Evolutionary conservation across 2,888 invertebrate species (phyloP).

Genomic region (Parelbella ahira): DNA sequence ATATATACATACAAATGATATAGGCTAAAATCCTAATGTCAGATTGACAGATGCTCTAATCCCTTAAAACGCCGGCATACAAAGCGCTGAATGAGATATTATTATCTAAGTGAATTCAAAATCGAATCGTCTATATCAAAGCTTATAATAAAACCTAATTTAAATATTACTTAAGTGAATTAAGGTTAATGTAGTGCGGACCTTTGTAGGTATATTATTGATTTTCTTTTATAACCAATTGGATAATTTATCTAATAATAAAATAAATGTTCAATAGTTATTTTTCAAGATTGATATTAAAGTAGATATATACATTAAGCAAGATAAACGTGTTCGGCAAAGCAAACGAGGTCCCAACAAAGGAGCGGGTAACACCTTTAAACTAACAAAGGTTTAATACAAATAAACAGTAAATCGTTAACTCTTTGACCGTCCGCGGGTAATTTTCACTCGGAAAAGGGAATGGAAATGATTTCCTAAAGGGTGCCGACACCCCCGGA

Average conservation of each 20-base stretch:
- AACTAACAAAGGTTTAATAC: constrained; percentile 77
- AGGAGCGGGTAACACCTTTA: constrained; percentile 76
- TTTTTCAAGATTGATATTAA: too few relatives aligned
- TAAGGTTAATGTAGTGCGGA: too few relatives aligned
- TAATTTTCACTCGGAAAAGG: constrained; percentile 77
- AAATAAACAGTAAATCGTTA: constrained; percentile 78
- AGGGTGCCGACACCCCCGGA: constrained; percentile 52
- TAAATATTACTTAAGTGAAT: too few relatives aligned
- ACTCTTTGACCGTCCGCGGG: constrained; percentile 78
- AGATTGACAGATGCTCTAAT: constrained; percentile 32
- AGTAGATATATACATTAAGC: too few relatives aligned
- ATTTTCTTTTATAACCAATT: too few relatives aligned
- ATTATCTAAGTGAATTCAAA: constrained; percentile 6
- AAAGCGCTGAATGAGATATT: constrained; percentile 1
- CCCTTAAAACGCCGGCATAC: constrained; percentile 20
- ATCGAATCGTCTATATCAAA: constrained; percentile 13
- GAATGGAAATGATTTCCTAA: constrained; percentile 73
- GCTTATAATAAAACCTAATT: too few relatives aligned
- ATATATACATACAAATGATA: too few relatives aligned
- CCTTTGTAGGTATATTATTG: too few relatives aligned
- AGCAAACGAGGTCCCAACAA: constrained; percentile 69
- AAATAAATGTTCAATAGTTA: too few relatives aligned
- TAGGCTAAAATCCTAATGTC: constrained; percentile 20
- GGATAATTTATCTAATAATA: too few relatives aligned
- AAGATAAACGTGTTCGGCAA: constrained; percentile 38